Evolutionary conservation across 2,113 vertebrate genomes (phyloP), one percentile per base, ranked within the genome.

Genomic region (Cavia aperea): DNA sequence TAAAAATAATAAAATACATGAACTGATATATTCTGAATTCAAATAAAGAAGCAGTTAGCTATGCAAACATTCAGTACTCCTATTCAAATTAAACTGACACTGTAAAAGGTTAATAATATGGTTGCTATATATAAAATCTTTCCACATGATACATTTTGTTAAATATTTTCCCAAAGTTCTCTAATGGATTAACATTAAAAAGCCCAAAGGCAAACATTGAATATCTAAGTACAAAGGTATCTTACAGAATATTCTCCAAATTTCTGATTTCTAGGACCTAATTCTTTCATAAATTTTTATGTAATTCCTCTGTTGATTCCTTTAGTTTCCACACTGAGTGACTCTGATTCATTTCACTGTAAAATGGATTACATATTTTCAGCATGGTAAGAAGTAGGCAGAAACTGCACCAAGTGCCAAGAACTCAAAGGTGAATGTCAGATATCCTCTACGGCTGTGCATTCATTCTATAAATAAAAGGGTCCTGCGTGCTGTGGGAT

Each of bases 1-100:
- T 97, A 96, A 96, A 97, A 97, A 96, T 94, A 92, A 94, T 96
- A 94, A 95, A 95, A 54, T 88, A 62, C 65, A 82, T 72, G 77
- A 96, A 92, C 94, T 88, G 43, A 93, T 96, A 94, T 89, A 93
- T 95, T 91, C 81, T 93, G 92, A 96, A 95, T 95, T 95, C 92
- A 96, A 89, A 96, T 94, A 94, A 92, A 92, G 89, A 83, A 96
- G 94, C 92, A n/a, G 49, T 89, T 96, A 94, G 73, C 72, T 93
- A 72, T 88, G 46, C 63, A 95, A 97, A 95, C 51, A 92, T 73
- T 88, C 49, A 56, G n/a, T 81, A 68, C 13, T 92, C 68, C 56
- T 39, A 89, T 91, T n/a, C 94, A 82, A 77, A 94, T 91, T 86
- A 63, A 93, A 94, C 13, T 63, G 36, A 87, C 36, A 81, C 43